Conservation (phyloP, 2,797 vertebrate species). For the Myiotriccus ornatus region DNA sequence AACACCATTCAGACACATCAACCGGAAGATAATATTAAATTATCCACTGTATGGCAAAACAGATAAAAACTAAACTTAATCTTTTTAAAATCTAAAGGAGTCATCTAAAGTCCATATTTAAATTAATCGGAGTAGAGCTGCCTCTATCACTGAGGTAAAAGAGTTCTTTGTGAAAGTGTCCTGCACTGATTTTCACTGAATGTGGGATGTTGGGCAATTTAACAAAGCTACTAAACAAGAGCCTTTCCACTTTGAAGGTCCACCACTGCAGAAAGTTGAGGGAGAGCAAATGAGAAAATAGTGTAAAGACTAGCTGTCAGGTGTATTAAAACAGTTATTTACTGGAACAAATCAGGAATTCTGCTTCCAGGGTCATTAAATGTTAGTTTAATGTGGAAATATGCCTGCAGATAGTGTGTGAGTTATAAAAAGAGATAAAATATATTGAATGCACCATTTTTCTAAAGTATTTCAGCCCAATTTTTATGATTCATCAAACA, state of each 20-base stretch:
- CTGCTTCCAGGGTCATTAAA: slow-evolving; percentile 25
- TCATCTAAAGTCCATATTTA: neutral
- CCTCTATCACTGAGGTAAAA: neutral
- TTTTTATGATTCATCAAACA: slow-evolving; percentile 42
- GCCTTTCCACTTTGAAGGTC: neutral
- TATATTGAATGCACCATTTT: slow-evolving; percentile 18
- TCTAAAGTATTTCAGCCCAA: slow-evolving; percentile 9
- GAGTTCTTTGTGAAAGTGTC: neutral
- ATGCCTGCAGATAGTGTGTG: neutral
- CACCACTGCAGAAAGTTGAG: neutral
- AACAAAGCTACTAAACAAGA: neutral
- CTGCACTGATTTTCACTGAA: neutral
- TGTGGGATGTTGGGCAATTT: neutral
- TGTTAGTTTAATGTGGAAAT: slow-evolving; percentile 39
- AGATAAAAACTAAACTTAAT: neutral
- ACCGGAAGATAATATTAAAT: neutral
- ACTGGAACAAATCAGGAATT: slow-evolving; percentile 21
- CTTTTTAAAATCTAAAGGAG: neutral
- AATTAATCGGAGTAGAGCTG: neutral
- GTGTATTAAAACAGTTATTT: slow-evolving; percentile 41
- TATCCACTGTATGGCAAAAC: neutral
- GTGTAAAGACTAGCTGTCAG: neutral
- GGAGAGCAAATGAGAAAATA: neutral
- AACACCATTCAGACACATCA: neutral
- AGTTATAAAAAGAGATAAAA: slow-evolving; percentile 50